Evolutionary conservation across 2,888 invertebrate genomes (phyloP).

Genomic region (Nephrotoma appendiculata): DNA sequence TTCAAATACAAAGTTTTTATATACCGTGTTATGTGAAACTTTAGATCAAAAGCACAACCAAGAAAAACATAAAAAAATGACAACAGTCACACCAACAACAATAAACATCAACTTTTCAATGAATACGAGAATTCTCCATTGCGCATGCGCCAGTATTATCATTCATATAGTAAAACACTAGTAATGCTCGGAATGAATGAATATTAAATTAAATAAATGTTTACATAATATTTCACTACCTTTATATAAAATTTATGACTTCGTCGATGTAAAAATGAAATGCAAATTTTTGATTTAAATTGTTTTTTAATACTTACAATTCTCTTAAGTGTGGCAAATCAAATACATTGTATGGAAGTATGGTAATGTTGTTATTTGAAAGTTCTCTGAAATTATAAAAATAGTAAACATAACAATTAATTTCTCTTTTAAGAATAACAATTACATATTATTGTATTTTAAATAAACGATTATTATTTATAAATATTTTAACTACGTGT

Average conservation of each 20-base stretch:
- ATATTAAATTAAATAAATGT: neutral
- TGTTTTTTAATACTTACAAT: constrained; percentile 43
- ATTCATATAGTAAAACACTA: no score
- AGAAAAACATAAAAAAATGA: no score
- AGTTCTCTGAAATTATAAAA: constrained; percentile 46
- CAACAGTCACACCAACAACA: no score
- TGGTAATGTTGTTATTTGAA: constrained; percentile 65
- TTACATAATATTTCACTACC: no score
- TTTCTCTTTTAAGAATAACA: neutral
- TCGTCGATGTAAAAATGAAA: neutral
- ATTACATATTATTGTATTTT: neutral
- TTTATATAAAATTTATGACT: neutral
- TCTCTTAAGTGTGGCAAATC: constrained; percentile 53
- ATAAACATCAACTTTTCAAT: no score
- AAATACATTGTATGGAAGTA: constrained; percentile 54
- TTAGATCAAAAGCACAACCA: no score
- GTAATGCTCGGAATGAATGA: neutral
- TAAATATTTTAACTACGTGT: neutral
- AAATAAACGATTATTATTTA: neutral
- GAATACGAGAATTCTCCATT: no score
- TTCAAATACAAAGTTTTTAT: no score
- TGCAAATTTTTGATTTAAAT: neutral
- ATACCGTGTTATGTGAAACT: no score
- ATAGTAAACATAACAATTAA: neutral
- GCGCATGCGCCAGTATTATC: no score